These are phyloP conservation scores for Autographa gamma DNA, from an alignment of 2,888 invertebrate genomes.

Conservation along the genomic window DNA sequence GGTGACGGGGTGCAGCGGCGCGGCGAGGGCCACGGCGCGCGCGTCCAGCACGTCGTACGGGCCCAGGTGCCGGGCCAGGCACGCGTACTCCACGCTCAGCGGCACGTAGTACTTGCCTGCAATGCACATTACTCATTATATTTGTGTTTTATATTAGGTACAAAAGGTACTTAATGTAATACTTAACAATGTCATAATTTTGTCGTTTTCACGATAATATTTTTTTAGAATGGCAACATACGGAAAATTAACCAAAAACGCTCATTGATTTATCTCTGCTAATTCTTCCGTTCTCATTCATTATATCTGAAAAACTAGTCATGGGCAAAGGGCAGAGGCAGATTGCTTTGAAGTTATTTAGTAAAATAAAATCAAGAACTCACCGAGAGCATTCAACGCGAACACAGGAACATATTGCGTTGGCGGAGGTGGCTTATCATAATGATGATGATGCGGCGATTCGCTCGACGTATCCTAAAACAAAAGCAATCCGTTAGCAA, in stretches of 20 bases:
- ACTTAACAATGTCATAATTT: no score
- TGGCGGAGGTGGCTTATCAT: constrained; percentile 73
- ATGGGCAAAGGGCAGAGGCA: no score
- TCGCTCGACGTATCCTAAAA: constrained; percentile 83
- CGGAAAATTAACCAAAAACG: no score
- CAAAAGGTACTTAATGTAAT: no score
- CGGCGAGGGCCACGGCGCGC: constrained; percentile 86
- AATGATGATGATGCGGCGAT: constrained; percentile 78
- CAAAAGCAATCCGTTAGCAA: background rate
- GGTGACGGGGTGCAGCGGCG: constrained; percentile 95
- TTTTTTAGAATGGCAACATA: no score
- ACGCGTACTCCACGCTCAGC: constrained; percentile 93
- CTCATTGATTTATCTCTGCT: no score
- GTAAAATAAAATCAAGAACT: constrained; percentile 44
- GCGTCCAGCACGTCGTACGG: constrained; percentile 89
- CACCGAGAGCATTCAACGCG: constrained; percentile 95
- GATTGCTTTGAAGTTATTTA: no score
- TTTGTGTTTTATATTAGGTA: no score
- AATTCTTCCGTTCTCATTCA: no score
- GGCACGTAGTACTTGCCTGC: constrained; percentile 94
- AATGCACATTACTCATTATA: background rate
- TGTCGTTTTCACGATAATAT: no score
- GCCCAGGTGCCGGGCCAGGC: constrained; percentile 92
- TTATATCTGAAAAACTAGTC: no score
- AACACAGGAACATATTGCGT: constrained; percentile 94